Evolutionary conservation across 2,113 vertebrate species (phyloP), one percentile per base, ranked within the genome.

Genomic region (Tachycineta bicolor): DNA sequence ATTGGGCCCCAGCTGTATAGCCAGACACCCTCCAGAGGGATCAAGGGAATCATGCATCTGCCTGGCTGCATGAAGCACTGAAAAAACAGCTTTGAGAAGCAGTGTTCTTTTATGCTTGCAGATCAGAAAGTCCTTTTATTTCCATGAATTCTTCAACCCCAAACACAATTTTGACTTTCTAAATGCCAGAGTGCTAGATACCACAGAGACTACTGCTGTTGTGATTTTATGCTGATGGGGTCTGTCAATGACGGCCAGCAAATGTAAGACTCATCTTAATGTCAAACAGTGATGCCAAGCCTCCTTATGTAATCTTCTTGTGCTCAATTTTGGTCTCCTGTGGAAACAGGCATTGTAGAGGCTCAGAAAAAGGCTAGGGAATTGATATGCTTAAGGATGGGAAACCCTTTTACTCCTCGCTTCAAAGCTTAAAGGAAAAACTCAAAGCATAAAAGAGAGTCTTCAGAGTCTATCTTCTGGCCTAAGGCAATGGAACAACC

Each of bases 391-490:
- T 87, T 90, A 87, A 87, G 80, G 60, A 92, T 1, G 4, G 88
- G 79, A 92, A 94, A 86, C 52, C 11, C 47, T 92, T 95, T 93
- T 88, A 60, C 55, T 92, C 43, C 37, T 56, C 16, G 9, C 43
- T 90, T 95, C 90, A 96, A 96, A 96, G 92, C 64, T 86, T 93
- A 64, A 83, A 92, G 92, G 55, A 52, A 90, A 95, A 91, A 86
- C 78, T 93, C 10, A 88, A 58, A 84, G 84, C 88, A 95, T 90
- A 90, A 96, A 96, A 78, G 71, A 93, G 41, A 93, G 60, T 83
- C 83, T 94, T 97, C 93, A 90, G 94, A 86, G 56, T 59, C 63
- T 93, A 39, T 94, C 82, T 96, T 88, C 90, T 75, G 64, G 93
- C 94, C 93, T 93, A 81, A 83, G 95, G 93, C 93, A 90, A 86